Conservation (phyloP, 2,797 vertebrate species). For the Myripristis jacobus region DNA sequence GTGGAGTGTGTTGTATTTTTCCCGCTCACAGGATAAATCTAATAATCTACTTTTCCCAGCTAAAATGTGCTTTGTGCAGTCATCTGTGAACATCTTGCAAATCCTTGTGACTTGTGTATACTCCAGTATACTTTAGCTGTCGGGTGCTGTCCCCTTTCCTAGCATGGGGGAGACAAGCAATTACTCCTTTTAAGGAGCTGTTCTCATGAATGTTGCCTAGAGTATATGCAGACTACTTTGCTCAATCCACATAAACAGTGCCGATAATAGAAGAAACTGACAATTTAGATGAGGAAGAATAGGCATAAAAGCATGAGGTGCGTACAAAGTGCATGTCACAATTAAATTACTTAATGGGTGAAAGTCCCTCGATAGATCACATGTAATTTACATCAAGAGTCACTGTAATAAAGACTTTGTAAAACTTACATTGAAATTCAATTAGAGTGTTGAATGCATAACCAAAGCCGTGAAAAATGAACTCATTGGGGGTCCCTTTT, state of each 20-base stretch:
- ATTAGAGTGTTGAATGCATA: constrained; percentile 88
- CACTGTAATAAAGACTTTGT: constrained; percentile 87
- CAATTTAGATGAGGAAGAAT: constrained; percentile 77
- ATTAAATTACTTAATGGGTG: constrained; percentile 85
- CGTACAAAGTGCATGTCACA: constrained; percentile 82
- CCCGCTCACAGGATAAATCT: constrained; percentile 51
- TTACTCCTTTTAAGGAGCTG: constrained; percentile 76
- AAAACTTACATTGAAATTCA: constrained; percentile 89
- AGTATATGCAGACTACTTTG: constrained; percentile 58
- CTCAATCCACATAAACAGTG: constrained; percentile 67
- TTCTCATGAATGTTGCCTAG: constrained; percentile 65
- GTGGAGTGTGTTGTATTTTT: constrained; percentile 28
- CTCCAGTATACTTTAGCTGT: constrained; percentile 67
- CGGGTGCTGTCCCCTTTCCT: constrained; percentile 61
- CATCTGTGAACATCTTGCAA: constrained; percentile 63
- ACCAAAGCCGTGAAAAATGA: constrained; percentile 88
- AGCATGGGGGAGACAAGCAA: constrained; percentile 57
- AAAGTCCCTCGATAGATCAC: constrained; percentile 84
- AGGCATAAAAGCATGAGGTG: constrained; percentile 80
- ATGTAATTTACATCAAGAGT: constrained; percentile 87
- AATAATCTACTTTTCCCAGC: constrained; percentile 65
- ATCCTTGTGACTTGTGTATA: constrained; percentile 68
- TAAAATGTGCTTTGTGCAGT: constrained; percentile 66
- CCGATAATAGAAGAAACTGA: constrained; percentile 77
- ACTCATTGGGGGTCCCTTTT: constrained; percentile 85